A percentile compares a stretch with the other conserved stretches of the same genome.
phyloP scores from a whole-genome alignment of 2,888 invertebrate genomes.

The Adelognathus sp. region DNA sequence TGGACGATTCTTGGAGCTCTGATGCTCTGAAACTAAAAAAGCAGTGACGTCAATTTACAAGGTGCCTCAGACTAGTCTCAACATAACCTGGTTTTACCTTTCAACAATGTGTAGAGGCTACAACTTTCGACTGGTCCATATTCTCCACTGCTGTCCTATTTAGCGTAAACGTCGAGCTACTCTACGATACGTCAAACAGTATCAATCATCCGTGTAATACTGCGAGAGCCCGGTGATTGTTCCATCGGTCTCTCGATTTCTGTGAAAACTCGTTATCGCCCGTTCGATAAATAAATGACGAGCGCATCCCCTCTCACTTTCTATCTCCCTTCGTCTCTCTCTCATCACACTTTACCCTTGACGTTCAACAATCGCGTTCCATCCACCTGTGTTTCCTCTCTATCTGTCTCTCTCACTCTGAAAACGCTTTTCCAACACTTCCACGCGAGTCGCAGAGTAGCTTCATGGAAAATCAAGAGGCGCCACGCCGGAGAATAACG shows the following conservation, averaged over 20 bases:
- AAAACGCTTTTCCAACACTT: not conserved
- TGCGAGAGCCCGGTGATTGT: not conserved
- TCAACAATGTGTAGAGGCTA: too few relatives aligned
- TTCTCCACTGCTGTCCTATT: not conserved
- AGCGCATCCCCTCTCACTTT: too few relatives aligned
- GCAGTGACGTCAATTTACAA: too few relatives aligned
- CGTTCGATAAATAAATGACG: constrained; percentile 8
- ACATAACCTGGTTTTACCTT: too few relatives aligned
- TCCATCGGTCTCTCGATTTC: not conserved
- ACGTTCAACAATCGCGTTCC: constrained; percentile 17
- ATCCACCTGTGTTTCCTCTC: not conserved
- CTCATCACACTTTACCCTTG: constrained; percentile 16
- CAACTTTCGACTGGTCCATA: too few relatives aligned
- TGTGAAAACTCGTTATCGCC: not conserved
- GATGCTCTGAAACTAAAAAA: too few relatives aligned
- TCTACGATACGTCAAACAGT: not conserved
- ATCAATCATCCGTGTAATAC: constrained; percentile 12
- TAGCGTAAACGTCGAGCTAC: constrained; percentile 1
- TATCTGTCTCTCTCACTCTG: too few relatives aligned
- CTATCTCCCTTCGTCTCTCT: too few relatives aligned
- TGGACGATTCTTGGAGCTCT: too few relatives aligned
- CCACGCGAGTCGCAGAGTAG: not conserved
- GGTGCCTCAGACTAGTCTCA: too few relatives aligned
- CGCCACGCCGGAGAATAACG: not conserved
- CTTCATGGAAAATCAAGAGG: constrained; percentile 11